Evolutionary conservation across 1,140 invertebrate genomes (phyloP).

Genomic region (Temnothorax longispinosus): DNA sequence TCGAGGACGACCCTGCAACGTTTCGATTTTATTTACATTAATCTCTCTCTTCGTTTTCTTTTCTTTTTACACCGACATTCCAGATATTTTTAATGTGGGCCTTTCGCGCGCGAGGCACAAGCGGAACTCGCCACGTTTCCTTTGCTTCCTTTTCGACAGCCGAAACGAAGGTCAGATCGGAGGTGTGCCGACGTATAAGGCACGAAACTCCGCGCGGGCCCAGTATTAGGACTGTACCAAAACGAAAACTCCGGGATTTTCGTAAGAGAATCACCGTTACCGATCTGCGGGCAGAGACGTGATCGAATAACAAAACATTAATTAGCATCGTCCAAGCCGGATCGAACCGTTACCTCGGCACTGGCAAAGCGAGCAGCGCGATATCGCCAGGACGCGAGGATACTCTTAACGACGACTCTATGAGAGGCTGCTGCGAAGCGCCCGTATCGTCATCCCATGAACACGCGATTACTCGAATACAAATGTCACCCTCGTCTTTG

Average conservation of each 20-base stretch:
- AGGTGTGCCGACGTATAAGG: slow-evolving; percentile 17
- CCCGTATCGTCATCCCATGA: not conserved
- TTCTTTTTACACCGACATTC: not conserved
- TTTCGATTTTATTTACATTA: not conserved
- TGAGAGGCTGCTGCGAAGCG: not conserved
- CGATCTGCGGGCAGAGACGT: not conserved
- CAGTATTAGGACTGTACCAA: slow-evolving; percentile 30
- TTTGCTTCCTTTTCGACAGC: slow-evolving; percentile 23
- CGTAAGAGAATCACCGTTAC: slow-evolving; percentile 51
- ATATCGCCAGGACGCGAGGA: slow-evolving; percentile 33
- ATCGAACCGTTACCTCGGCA: slow-evolving; percentile 36
- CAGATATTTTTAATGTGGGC: not conserved
- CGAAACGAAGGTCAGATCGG: slow-evolving; percentile 39
- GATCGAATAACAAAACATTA: slow-evolving; percentile 52
- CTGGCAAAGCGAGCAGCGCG: slow-evolving; percentile 1
- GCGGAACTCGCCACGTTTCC: not conserved
- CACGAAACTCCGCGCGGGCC: not conserved
- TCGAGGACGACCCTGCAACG: too few species aligned
- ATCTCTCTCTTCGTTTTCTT: not conserved
- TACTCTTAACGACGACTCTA: slow-evolving; percentile 24
- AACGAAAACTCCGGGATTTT: slow-evolving; percentile 11
- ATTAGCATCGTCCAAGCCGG: slow-evolving; percentile 22
- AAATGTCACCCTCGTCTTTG: slow-evolving; percentile 9
- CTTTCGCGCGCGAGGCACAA: too few species aligned
- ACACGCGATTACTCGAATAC: slow-evolving; percentile 14